Conservation (phyloP, 2,888 invertebrate genomes). For the Sesia apiformis region DNA sequence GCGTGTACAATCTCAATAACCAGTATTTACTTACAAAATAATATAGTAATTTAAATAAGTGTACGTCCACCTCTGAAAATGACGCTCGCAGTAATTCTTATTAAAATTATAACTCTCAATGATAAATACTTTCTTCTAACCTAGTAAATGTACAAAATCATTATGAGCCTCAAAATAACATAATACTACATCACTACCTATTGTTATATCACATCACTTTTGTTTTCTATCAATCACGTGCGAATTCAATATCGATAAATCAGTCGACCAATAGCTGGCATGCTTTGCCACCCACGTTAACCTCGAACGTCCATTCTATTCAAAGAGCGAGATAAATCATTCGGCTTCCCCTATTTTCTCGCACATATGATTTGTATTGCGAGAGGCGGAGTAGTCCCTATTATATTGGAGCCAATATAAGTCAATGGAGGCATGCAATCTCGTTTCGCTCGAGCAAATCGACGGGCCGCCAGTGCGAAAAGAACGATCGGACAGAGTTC, state of each 20-base stretch:
- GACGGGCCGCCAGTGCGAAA: conserved; percentile 36
- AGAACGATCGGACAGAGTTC: conserved; percentile 42
- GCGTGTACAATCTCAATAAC: conserved; percentile 29
- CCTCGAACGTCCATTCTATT: background rate
- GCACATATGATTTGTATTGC: conserved; percentile 8
- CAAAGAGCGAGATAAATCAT: conserved; percentile 17
- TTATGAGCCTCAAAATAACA: too few relatives aligned
- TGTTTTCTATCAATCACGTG: conserved; percentile 9
- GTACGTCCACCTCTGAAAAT: too few relatives aligned
- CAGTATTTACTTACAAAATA: conserved; percentile 29
- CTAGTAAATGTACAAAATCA: too few relatives aligned
- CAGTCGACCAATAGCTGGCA: conserved; percentile 31
- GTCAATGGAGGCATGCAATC: conserved; percentile 13
- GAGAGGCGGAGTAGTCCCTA: conserved; percentile 13
- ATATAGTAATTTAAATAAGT: background rate
- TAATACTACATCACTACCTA: background rate
- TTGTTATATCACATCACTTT: conserved; percentile 18
- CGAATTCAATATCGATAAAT: conserved; percentile 46
- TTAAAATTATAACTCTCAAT: too few relatives aligned
- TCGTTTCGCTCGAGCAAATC: conserved; percentile 22
- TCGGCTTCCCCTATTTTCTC: conserved; percentile 14
- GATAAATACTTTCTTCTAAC: too few relatives aligned
- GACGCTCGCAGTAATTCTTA: too few relatives aligned
- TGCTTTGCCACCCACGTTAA: conserved; percentile 25
- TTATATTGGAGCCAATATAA: conserved; percentile 16